Base-by-base conservation (phyloP, 2,797 vertebrate genomes). In the Pangasius sanitwongsei region DNA sequence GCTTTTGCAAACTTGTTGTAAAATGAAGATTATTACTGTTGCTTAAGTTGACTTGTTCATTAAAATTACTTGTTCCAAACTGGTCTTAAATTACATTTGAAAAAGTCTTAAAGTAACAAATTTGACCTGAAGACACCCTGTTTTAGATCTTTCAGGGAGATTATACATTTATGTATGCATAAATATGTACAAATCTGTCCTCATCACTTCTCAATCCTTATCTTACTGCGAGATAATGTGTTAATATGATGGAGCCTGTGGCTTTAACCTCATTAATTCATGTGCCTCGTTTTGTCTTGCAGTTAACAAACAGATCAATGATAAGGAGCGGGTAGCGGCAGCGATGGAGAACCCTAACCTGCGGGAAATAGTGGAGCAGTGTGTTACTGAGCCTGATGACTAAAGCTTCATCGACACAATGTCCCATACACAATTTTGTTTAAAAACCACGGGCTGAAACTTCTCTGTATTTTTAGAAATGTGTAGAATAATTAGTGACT, bases 221-320 rank as follows among this genome's bases (percentile, higher is more conserved):
- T 55, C 50, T 50, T 44, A 41, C 48, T 50, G 31, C 16, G n/a
- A 53, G 57, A 63, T 9, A 50, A 31, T 41, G 53, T 84, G 15
- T 31, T 57, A 61, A 63, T 55, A 61, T 12, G 31, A 85, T 34
- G 20, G 69, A 86, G 65, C 25, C 59, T 72, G 61, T 31, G 28
- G 28, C 34, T 83, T 59, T 18, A 41, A 61, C 70, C 28, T 86
- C n/a, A 37, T 85, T 15, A 41, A 87, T 59, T 25, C 31, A 11
- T 50, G 28, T 18, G 6, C 1, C 37, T 28, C 74, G n/a, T 90
- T 72, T 90, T 74, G 28, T 85, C 90, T n/a, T 93, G 41, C 95
- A 99, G 98, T 99, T 90, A 99, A 99, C 94, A 99, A 99, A 91
- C 98, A 99, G 95, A 99, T 99, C 95, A 99, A 99, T 0, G 98